Evolutionary conservation across 2,797 vertebrate species (phyloP).

Genomic region (Mus caroli): DNA sequence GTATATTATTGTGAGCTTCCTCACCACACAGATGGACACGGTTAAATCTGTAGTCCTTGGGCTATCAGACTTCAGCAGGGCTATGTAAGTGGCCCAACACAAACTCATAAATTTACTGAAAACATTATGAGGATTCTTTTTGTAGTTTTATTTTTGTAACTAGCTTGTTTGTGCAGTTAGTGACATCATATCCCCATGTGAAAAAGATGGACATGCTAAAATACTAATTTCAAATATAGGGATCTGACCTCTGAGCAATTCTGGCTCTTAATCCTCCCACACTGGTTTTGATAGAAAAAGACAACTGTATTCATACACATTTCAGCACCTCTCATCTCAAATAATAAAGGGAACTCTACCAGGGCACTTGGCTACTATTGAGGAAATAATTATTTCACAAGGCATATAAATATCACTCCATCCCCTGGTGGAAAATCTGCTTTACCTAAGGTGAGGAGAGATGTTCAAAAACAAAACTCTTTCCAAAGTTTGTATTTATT

Average conservation of each 20-base stretch:
- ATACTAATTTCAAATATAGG: background rate
- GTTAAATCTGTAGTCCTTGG: background rate
- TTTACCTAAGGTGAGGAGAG: constrained; percentile 37
- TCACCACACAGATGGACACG: background rate
- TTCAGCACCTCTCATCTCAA: background rate
- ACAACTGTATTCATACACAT: background rate
- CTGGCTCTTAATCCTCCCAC: constrained; percentile 8
- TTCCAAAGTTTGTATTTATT: constrained; percentile 21
- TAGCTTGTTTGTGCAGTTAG: background rate
- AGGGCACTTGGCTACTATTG: background rate
- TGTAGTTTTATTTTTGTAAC: background rate
- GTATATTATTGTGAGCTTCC: background rate
- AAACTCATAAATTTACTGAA: background rate
- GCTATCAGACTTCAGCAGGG: background rate
- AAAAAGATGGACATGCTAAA: background rate
- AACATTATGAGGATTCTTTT: background rate
- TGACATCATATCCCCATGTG: background rate
- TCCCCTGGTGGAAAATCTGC: background rate
- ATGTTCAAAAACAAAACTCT: constrained; percentile 12
- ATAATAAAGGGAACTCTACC: constrained; percentile 30
- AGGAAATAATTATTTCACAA: constrained; percentile 54
- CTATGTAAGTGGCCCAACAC: background rate
- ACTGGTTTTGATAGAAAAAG: constrained; percentile 10
- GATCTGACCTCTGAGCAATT: constrained; percentile 28
- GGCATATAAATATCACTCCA: background rate